Conservation (phyloP, 2,113 vertebrate species). For the Notarius lentiginosus region DNA sequence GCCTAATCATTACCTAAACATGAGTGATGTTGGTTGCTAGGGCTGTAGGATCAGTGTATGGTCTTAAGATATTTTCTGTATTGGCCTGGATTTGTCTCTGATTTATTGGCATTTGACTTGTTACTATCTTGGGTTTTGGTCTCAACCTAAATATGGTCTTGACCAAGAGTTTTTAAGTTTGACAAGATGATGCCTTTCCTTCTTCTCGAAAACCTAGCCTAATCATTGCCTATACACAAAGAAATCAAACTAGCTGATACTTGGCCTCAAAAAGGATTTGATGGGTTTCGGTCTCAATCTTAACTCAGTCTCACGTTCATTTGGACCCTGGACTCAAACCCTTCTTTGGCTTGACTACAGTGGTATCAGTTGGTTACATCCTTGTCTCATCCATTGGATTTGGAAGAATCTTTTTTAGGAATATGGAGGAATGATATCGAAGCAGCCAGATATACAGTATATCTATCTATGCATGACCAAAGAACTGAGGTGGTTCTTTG, state of each 20-base stretch:
- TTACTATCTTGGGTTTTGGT: not conserved
- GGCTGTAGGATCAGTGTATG: too few species aligned
- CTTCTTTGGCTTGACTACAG: not conserved
- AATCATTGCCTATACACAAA: not conserved
- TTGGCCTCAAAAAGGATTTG: not conserved
- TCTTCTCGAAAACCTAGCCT: not conserved
- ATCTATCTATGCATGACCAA: not conserved
- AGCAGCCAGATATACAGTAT: not conserved
- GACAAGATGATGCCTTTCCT: not conserved
- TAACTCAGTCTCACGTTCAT: not conserved
- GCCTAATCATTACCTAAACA: not conserved
- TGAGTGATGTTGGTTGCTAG: too few species aligned
- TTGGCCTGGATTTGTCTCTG: not conserved
- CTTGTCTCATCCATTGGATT: not conserved
- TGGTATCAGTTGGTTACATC: not conserved
- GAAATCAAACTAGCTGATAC: not conserved
- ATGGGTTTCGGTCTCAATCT: not conserved
- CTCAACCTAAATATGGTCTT: not conserved
- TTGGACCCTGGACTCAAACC: not conserved
- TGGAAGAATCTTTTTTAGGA: not conserved
- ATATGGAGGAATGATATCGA: not conserved
- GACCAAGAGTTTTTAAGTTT: not conserved
- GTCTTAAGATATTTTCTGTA: not conserved
- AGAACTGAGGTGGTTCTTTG: not conserved
- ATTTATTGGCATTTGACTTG: not conserved